phyloP scores from a whole-genome alignment of 2,113 vertebrate genomes.

The Bufo bufo region DNA sequence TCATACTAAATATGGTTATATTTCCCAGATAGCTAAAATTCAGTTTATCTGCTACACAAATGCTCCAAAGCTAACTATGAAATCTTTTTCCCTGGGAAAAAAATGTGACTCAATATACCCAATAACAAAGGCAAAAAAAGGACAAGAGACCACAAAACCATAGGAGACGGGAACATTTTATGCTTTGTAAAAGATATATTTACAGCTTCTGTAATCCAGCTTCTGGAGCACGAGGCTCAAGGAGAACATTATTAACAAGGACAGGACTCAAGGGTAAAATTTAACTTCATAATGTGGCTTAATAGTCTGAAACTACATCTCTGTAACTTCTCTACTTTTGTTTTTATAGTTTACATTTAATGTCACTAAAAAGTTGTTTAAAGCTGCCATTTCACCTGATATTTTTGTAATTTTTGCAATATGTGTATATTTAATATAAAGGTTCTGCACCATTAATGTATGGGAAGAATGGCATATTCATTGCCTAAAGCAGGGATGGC shows the following conservation, averaged over 20 bases:
- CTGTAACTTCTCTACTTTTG: neutral
- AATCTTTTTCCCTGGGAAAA: neutral
- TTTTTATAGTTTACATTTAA: neutral
- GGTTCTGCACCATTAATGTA: too few species aligned
- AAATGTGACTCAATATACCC: neutral
- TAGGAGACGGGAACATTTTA: constrained; percentile 12
- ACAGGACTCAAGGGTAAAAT: constrained; percentile 32
- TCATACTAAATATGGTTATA: neutral
- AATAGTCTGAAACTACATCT: neutral
- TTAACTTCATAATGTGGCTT: constrained; percentile 16
- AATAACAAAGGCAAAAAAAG: neutral
- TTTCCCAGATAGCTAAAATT: neutral
- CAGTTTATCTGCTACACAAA: neutral
- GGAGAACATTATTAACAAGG: constrained; percentile 32
- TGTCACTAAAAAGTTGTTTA: neutral
- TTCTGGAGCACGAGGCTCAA: constrained; percentile 18
- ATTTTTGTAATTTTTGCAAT: too few species aligned
- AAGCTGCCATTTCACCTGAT: neutral
- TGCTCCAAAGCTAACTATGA: neutral
- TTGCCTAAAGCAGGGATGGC: too few species aligned
- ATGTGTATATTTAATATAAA: too few species aligned
- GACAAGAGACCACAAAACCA: neutral
- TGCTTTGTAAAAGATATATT: neutral
- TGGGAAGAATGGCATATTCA: too few species aligned
- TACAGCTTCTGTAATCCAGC: constrained; percentile 1